Percentiles rank a stretch among this genome's conserved stretches.
Conservation (phyloP, 2,113 vertebrate species). For the Motacilla alba region DNA sequence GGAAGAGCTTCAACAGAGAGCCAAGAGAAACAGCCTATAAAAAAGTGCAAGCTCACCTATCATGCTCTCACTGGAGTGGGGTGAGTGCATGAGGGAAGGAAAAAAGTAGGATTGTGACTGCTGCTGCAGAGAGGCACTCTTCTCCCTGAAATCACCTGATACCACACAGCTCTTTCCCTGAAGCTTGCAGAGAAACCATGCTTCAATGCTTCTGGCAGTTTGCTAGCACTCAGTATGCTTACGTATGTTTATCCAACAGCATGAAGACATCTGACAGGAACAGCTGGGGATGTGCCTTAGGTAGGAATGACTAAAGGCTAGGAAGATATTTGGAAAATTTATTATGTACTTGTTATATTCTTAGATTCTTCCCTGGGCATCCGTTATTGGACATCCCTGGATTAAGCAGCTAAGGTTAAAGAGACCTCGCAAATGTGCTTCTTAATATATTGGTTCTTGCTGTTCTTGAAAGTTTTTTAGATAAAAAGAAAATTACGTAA, state of each 20-base stretch:
- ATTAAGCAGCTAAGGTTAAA: not conserved
- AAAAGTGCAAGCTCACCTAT: not conserved
- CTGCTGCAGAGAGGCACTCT: not conserved
- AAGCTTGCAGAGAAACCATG: not conserved
- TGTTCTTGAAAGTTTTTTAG: not conserved
- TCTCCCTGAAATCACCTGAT: not conserved
- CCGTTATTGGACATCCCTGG: not conserved
- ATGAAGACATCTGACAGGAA: not conserved
- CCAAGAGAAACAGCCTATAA: not conserved
- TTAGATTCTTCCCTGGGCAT: not conserved
- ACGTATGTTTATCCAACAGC: not conserved
- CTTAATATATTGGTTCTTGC: not conserved
- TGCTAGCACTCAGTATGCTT: not conserved
- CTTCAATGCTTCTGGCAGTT: not conserved
- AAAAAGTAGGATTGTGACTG: not conserved
- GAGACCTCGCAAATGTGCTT: accelerated
- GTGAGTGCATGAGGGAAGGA: not conserved
- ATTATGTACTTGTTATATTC: not conserved
- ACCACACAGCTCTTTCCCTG: not conserved
- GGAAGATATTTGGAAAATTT: not conserved
- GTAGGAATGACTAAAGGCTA: not conserved
- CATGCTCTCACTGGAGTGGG: accelerated
- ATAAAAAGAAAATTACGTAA: not conserved
- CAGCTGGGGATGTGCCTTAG: not conserved
- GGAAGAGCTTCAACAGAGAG: not conserved